Percentiles rank a stretch among this genome's conserved stretches.
Evolutionary conservation across 1,140 invertebrate species (phyloP).

Genomic region (Andricus grossulariae): DNA sequence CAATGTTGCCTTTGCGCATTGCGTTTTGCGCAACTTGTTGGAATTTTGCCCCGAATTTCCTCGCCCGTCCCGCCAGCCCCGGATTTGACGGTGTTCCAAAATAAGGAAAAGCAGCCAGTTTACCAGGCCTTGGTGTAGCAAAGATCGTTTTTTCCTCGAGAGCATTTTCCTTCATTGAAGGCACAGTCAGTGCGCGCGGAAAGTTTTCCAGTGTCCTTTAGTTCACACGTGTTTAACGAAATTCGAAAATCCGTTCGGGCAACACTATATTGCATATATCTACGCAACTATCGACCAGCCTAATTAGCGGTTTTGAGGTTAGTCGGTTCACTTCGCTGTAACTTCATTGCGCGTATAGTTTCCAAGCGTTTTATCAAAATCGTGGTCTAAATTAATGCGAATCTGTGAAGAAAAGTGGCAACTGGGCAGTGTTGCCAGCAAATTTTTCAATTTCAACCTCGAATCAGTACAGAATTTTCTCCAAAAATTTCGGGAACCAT

Average conservation of each 20-base stretch:
- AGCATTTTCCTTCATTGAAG: not conserved
- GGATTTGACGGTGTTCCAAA: constrained; percentile 37
- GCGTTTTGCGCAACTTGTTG: constrained; percentile 42
- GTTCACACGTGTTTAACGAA: not conserved
- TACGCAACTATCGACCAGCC: constrained; percentile 1
- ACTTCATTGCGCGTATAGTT: not conserved
- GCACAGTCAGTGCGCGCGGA: not conserved
- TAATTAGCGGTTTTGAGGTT: constrained; percentile 29
- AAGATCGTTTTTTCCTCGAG: not conserved
- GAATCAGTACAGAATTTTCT: no score
- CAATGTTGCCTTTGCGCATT: constrained; percentile 31
- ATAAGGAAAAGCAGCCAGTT: constrained; percentile 40
- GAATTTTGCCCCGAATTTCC: constrained; percentile 45
- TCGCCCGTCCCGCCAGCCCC: constrained; percentile 13
- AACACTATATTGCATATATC: constrained; percentile 1
- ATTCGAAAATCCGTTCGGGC: constrained; percentile 11
- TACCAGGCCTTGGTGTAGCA: constrained; percentile 7
- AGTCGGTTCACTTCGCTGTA: not conserved
- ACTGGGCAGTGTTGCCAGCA: not conserved
- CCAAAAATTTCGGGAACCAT: no score
- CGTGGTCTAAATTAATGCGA: not conserved
- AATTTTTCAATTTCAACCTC: no score
- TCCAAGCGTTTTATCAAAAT: not conserved
- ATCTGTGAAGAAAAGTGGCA: not conserved
- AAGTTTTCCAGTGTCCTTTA: not conserved